phyloP scores from a whole-genome alignment of 1,140 invertebrate species.

The Brachionus rotundiformis region DNA sequence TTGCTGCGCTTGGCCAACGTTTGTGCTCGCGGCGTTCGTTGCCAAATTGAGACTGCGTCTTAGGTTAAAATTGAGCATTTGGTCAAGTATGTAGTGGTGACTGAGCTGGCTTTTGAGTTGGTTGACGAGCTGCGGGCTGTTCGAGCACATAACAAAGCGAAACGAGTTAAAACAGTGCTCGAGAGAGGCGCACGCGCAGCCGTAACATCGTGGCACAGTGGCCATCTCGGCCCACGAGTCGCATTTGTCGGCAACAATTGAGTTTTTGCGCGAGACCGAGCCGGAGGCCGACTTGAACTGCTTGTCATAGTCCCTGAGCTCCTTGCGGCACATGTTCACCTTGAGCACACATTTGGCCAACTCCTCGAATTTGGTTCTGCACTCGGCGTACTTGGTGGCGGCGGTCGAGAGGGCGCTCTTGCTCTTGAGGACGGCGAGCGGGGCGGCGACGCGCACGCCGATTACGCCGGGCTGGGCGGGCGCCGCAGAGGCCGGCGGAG shows the following conservation, averaged over 20 bases:
- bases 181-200: conserved; percentile 71
- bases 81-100: not conserved
- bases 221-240: too few relatives aligned
- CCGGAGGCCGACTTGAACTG: conserved; percentile 72
- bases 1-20: not conserved
- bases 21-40: not conserved
- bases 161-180: conserved; percentile 90
- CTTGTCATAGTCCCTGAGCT: conserved; percentile 86
- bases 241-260: too few relatives aligned
- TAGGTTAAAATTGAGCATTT: conserved; percentile 30
- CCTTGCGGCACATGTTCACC: conserved; percentile 67
- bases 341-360: conserved; percentile 82
- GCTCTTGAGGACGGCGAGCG: conserved; percentile 54
- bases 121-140: not conserved
- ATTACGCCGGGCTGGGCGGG: conserved; percentile 61
- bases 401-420: conserved; percentile 67
- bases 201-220: conserved; percentile 66
- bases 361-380: conserved; percentile 90
- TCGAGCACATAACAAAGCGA: conserved; percentile 72
- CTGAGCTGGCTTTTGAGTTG: not conserved
- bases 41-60: not conserved
- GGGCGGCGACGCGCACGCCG: not conserved
- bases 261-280: too few relatives aligned
- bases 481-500: not conserved
- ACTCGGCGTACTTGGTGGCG: conserved; percentile 92